Conservation (phyloP, 2,113 vertebrate genomes). For the Boleophthalmus pectinirostris region DNA sequence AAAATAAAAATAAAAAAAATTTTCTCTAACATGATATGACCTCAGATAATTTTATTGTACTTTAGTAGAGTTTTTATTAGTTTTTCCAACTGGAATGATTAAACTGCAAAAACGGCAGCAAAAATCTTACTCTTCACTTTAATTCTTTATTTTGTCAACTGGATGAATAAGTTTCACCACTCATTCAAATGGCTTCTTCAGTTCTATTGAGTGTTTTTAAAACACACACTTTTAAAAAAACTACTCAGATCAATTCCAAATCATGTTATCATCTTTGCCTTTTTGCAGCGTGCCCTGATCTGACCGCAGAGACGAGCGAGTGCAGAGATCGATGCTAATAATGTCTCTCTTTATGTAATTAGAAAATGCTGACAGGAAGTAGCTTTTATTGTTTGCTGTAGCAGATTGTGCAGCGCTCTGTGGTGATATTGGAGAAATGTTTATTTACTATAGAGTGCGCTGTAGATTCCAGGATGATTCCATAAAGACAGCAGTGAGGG, state of each 20-base stretch:
- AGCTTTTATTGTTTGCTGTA: neutral
- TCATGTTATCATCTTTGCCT: neutral
- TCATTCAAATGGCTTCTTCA: too few species aligned
- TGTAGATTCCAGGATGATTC: constrained; percentile 18
- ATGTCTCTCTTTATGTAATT: constrained; percentile 42
- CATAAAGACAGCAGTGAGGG: constrained; percentile 20
- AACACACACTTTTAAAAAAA: too few species aligned
- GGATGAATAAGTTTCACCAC: too few species aligned
- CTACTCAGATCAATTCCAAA: neutral
- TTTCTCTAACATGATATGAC: too few species aligned
- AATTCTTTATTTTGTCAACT: too few species aligned
- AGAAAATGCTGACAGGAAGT: constrained; percentile 29
- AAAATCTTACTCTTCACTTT: too few species aligned
- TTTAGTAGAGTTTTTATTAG: too few species aligned
- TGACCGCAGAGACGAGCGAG: constrained; percentile 1
- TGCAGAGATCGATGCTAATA: constrained; percentile 52
- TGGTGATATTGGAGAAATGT: neutral
- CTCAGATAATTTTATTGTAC: too few species aligned
- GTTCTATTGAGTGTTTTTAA: too few species aligned
- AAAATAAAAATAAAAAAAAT: too few species aligned
- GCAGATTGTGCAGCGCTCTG: neutral
- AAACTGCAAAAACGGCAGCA: too few species aligned
- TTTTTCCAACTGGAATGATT: too few species aligned
- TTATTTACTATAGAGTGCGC: constrained; percentile 13
- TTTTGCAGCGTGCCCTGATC: constrained; percentile 14